phyloP scores from a whole-genome alignment of 2,888 invertebrate genomes.

The Noctua comes region DNA sequence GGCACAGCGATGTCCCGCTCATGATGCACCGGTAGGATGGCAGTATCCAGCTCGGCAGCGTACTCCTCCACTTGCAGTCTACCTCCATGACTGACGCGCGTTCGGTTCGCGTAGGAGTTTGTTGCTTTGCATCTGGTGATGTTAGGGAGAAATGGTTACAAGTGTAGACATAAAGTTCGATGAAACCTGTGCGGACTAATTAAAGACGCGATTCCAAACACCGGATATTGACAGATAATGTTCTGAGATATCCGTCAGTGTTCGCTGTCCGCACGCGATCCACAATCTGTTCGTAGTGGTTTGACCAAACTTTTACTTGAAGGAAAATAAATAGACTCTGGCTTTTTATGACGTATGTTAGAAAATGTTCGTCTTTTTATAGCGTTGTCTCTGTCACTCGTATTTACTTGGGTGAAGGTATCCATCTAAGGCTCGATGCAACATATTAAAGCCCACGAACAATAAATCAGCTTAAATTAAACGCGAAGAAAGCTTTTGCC shows the following conservation, averaged over 20 bases:
- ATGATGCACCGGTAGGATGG: constrained; percentile 71
- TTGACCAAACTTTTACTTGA: neutral
- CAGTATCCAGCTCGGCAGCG: constrained; percentile 61
- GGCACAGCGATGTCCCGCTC: constrained; percentile 77
- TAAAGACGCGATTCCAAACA: neutral
- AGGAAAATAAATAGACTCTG: neutral
- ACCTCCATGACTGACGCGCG: constrained; percentile 84
- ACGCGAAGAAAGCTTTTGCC: neutral
- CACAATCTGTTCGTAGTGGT: neutral
- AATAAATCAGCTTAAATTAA: neutral
- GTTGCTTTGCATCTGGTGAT: constrained; percentile 85
- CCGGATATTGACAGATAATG: neutral
- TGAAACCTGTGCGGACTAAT: neutral
- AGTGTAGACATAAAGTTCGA: neutral
- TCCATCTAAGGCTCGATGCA: neutral
- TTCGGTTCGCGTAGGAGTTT: constrained; percentile 83
- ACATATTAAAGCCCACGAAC: neutral
- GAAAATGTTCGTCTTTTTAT: neutral
- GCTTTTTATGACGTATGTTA: neutral
- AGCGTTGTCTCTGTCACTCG: neutral
- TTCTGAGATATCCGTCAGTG: neutral
- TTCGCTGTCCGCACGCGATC: neutral
- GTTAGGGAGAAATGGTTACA: neutral
- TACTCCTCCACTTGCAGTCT: constrained; percentile 79
- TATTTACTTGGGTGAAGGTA: too few relatives aligned